Base-by-base conservation (phyloP, 2,888 invertebrate genomes). In the Scaptomyza parva region DNA sequence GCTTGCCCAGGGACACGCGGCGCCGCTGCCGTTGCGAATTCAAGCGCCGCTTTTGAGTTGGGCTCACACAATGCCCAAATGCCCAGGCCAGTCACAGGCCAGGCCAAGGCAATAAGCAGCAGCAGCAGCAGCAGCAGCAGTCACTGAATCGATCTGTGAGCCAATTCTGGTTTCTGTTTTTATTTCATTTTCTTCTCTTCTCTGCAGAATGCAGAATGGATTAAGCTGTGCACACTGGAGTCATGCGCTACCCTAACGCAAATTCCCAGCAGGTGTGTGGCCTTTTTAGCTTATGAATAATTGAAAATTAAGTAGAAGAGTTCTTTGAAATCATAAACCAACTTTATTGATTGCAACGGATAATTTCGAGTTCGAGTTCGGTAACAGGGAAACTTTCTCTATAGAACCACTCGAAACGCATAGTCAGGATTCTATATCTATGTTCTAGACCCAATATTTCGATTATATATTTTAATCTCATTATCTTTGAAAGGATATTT, bases 11-110 rank as follows among this genome's bases (percentile, higher is more conserved):
- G 67, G 68, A 66, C 73, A 75, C 66, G 78, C 82, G 76, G 87
- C 76, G 76, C 81, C 82, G 82, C 73, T 79, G 79, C 83, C 87
- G 83, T 86, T 80, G 84, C 88, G 84, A 88, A 78, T 86, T 76
- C 86, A 84, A 86, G 84, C 84, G 84, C 84, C 84, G 82, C 82
- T 85, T 87, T 76, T 83, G 82, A 83, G 82, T 73, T 82, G 58
- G 73, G 76, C 85, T 81, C 82, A 83, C 82, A 83, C 82, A 83
- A 83, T 68, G 74, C 64, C 60, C 58, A 51, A 45, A 50, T 43
- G 12, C 35, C 20, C 47, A 33, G 24, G 30, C 35, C 35, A 35
- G 7, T 9, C 35, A 17, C 47, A 33, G 24, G 30, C 35, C 35
- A 35, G 7, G 35, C 35, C 14, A 35, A 14, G 33, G 5, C 43